These are phyloP conservation scores for Brenthis ino DNA, from an alignment of 2,888 invertebrate genomes.

Conservation along the genomic window DNA sequence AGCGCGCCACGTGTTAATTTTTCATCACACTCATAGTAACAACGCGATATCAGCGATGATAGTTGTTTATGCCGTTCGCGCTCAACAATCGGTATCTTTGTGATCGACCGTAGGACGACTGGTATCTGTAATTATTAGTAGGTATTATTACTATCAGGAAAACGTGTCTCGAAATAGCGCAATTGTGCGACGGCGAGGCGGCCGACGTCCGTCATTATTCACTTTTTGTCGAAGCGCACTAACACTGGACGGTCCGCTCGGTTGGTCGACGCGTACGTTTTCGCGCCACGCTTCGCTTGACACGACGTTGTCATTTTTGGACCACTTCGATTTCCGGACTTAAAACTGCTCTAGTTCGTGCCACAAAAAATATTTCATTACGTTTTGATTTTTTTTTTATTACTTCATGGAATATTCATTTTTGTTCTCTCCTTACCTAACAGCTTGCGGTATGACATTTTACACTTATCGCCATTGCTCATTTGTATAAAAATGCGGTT, in stretches of 20 bases:
- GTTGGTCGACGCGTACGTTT: constrained; percentile 62
- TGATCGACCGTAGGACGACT: constrained; percentile 52
- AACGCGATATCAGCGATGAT: constrained; percentile 13
- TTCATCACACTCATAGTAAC: constrained; percentile 32
- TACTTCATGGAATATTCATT: background rate
- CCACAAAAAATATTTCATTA: constrained; percentile 47
- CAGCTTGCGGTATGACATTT: background rate
- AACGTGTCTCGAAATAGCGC: constrained; percentile 72
- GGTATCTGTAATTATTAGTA: constrained; percentile 61
- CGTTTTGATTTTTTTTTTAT: background rate
- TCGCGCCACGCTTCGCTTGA: constrained; percentile 58
- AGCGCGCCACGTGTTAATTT: constrained; percentile 54
- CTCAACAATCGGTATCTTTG: constrained; percentile 41
- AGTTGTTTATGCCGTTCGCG: constrained; percentile 28
- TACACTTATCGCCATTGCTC: background rate
- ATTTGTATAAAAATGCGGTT: constrained; percentile 12
- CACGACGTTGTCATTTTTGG: constrained; percentile 67
- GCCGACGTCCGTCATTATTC: constrained; percentile 63
- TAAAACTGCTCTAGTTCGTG: constrained; percentile 43
- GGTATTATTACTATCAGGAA: constrained; percentile 70
- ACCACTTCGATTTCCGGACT: constrained; percentile 61
- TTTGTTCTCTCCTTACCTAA: background rate
- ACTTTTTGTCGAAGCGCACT: constrained; percentile 62
- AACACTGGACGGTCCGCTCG: constrained; percentile 46
- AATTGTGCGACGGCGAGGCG: constrained; percentile 60